Percentiles rank a stretch among this genome's conserved stretches.
Evolutionary conservation across 2,113 vertebrate species (phyloP).

Genomic region (Motacilla tschutschensis): DNA sequence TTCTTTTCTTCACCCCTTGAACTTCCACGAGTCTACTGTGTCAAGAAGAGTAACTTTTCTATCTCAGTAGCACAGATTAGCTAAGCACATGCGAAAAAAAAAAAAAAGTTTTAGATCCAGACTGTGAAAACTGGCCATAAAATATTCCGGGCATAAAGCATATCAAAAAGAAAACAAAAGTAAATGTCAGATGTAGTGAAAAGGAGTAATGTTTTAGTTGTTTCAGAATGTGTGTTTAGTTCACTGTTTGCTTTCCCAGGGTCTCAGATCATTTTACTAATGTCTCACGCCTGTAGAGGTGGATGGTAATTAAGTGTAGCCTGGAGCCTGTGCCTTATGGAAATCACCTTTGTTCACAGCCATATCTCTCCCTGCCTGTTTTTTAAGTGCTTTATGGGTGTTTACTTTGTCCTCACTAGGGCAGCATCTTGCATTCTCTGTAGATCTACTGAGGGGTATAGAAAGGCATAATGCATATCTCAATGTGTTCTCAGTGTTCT

Average conservation of each 20-base stretch:
- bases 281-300: not conserved
- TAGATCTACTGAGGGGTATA: not conserved
- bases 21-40: not conserved
- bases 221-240: not conserved
- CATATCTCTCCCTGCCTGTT: not conserved
- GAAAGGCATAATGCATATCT: not conserved
- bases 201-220: not conserved
- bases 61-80: not conserved
- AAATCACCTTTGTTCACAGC: not conserved
- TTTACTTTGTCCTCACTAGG: not conserved
- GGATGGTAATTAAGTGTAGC: not conserved
- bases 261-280: not conserved
- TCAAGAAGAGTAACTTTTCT: not conserved
- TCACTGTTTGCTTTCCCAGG: not conserved
- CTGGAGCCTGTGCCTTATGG: not conserved
- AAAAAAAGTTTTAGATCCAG: not conserved
- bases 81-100: not conserved
- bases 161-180: not conserved
- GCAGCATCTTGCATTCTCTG: not conserved
- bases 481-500: accelerated
- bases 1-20: not conserved
- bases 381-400: not conserved
- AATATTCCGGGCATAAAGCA: not conserved
- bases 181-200: not conserved
- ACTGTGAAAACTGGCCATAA: not conserved